phyloP scores from a whole-genome alignment of 2,888 invertebrate genomes.

The Machimus rusticus region DNA sequence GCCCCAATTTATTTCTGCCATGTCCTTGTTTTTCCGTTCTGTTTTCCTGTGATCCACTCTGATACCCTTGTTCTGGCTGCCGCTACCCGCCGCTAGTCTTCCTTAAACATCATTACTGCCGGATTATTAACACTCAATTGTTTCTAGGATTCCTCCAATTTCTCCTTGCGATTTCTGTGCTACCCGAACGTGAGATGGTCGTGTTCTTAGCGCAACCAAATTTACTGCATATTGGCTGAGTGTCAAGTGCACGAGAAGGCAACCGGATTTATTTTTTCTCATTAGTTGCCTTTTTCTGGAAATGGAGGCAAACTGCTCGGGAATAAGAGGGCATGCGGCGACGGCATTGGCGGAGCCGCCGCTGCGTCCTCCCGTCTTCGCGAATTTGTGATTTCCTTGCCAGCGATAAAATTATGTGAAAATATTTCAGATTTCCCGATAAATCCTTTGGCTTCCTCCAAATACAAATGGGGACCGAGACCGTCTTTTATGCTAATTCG shows the following conservation, averaged over 20 bases:
- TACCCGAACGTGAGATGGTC: not conserved
- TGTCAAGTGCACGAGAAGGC: slow-evolving; percentile 58
- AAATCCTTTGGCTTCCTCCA: slow-evolving; percentile 24
- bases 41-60: slow-evolving; percentile 20
- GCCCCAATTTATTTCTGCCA: slow-evolving; percentile 41
- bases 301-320: slow-evolving; percentile 3
- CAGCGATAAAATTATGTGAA: slow-evolving; percentile 26
- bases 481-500: slow-evolving; percentile 2
- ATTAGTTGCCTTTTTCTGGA: slow-evolving; percentile 30
- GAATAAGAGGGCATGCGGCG: not conserved
- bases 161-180: slow-evolving; percentile 20
- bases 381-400: slow-evolving; percentile 24
- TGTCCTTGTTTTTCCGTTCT: slow-evolving; percentile 31
- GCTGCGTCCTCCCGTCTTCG: not conserved
- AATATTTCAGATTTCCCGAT: slow-evolving; percentile 32
- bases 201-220: slow-evolving; percentile 50
- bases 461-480: not conserved
- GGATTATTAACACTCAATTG: slow-evolving; percentile 49
- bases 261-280: slow-evolving; percentile 38
- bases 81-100: not conserved
- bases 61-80: slow-evolving; percentile 10
- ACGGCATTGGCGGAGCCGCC: not conserved
- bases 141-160: slow-evolving; percentile 42
- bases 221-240: slow-evolving; percentile 63
- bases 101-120: slow-evolving; percentile 46